Evolutionary conservation across 2,797 vertebrate species (phyloP).

Genomic region (Helarctos malayanus): DNA sequence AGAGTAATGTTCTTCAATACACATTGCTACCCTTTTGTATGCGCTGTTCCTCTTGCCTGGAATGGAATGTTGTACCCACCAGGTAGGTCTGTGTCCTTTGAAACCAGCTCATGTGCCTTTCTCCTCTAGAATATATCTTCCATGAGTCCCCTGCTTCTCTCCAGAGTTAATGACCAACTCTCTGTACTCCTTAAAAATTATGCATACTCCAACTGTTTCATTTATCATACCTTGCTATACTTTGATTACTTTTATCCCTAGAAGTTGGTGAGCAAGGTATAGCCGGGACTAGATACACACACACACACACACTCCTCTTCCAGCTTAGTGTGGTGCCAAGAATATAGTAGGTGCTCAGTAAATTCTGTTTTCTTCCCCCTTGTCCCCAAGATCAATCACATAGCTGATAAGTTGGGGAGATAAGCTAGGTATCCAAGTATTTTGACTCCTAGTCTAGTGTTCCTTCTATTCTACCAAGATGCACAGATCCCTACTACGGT

Average conservation of each 20-base stretch:
- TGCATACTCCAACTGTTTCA: background rate
- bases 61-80: background rate
- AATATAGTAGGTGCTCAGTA: background rate
- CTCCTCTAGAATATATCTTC: background rate
- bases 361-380: background rate
- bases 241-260: background rate
- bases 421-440: background rate
- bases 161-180: background rate
- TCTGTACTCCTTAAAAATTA: background rate
- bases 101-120: background rate
- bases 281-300: background rate
- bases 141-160: background rate
- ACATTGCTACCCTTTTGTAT: background rate
- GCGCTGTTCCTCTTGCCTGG: background rate
- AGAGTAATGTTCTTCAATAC: background rate
- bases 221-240: background rate
- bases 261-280: background rate
- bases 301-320: background rate
- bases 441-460: background rate
- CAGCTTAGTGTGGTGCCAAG: background rate
- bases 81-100: background rate
- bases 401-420: background rate
- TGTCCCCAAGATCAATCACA: background rate
- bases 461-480: background rate
- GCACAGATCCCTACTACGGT: background rate